These are phyloP conservation scores for Sebastes diploproa DNA, from an alignment of 2,797 vertebrate genomes.

Conservation along the genomic window DNA sequence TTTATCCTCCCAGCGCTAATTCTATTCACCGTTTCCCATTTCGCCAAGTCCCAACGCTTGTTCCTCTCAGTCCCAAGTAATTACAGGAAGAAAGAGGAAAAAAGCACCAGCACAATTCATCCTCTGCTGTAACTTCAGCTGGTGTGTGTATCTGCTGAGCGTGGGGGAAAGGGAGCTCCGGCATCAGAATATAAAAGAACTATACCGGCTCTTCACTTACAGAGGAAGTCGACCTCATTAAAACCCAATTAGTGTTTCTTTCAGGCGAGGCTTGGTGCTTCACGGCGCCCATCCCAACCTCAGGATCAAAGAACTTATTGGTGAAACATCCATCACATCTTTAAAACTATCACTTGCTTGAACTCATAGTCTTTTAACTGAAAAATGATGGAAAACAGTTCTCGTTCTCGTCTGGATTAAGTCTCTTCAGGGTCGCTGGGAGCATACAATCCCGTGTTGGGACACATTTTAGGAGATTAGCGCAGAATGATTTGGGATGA, in stretches of 20 bases:
- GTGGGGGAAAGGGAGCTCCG: conserved; percentile 9
- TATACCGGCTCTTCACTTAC: conserved; percentile 44
- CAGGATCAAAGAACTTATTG: conserved; percentile 64
- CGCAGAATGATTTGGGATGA: conserved; percentile 22
- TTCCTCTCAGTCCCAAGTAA: conserved; percentile 55
- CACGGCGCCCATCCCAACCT: conserved; percentile 25
- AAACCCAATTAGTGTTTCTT: conserved; percentile 75
- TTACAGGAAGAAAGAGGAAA: conserved; percentile 57
- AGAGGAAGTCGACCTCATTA: conserved; percentile 69
- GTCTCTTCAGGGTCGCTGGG: not conserved
- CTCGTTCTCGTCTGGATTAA: not conserved
- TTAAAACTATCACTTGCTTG: conserved; percentile 14
- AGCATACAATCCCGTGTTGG: not conserved
- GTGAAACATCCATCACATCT: conserved; percentile 48
- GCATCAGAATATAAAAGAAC: conserved; percentile 54
- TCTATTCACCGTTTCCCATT: conserved; percentile 45
- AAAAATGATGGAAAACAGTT: conserved; percentile 9
- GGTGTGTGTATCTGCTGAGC: conserved; percentile 37
- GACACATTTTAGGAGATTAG: conserved; percentile 45
- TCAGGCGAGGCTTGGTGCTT: conserved; percentile 36
- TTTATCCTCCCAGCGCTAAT: conserved; percentile 39
- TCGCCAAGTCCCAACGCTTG: conserved; percentile 37
- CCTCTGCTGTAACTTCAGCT: conserved; percentile 16
- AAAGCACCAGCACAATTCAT: conserved; percentile 28
- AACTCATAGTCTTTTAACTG: conserved; percentile 14